Evolutionary conservation across 1,140 invertebrate species (phyloP).

Genomic region (Limonius californicus): DNA sequence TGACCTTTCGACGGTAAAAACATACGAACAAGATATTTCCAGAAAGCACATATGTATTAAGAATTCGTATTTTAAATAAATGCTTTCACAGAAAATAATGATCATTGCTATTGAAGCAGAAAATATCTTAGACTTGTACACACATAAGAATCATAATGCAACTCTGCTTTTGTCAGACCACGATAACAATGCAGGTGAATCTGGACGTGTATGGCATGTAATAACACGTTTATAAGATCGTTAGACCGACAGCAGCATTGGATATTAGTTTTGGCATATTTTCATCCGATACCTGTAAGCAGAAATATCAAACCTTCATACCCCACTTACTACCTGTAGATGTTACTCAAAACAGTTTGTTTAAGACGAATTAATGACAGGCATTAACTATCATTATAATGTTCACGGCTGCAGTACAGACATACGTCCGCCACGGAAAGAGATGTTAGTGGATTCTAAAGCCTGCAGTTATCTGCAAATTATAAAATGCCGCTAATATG

Average conservation of each 20-base stretch:
- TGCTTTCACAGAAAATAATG: too few species aligned
- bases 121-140: too few species aligned
- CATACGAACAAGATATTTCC: too few species aligned
- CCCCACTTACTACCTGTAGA: constrained; percentile 20
- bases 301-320: constrained; percentile 16
- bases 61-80: too few species aligned
- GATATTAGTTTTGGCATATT: constrained; percentile 18
- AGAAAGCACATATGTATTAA: too few species aligned
- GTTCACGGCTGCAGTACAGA: constrained; percentile 7
- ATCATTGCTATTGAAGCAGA: too few species aligned
- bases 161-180: too few species aligned
- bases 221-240: constrained; percentile 33
- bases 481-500: background rate
- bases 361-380: constrained; percentile 26
- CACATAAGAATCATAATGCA: too few species aligned
- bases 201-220: constrained; percentile 33
- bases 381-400: constrained; percentile 24
- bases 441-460: constrained; percentile 16
- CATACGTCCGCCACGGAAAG: constrained; percentile 16
- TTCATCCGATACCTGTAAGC: background rate
- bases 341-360: constrained; percentile 25
- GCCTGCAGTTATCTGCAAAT: background rate
- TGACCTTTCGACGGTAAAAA: too few species aligned
- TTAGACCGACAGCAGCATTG: constrained; percentile 23
- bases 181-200: constrained; percentile 34